Conservation (phyloP, 2,113 vertebrate genomes). For the Corapipo altera region DNA sequence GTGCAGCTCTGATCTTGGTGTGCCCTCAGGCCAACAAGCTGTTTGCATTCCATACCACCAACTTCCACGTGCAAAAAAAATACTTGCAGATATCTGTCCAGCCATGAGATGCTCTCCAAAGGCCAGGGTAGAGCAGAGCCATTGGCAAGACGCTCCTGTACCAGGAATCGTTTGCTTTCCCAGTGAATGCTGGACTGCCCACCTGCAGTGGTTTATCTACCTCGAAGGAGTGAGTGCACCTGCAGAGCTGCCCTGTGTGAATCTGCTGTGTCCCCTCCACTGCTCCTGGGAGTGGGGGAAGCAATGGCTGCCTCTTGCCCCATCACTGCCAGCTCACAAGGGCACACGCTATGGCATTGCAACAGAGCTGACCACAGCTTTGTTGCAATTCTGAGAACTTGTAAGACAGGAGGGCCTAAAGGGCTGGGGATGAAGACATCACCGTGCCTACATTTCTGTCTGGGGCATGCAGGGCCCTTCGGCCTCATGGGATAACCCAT, state of each 20-base stretch:
- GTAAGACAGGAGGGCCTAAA: neutral
- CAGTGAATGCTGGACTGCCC: neutral
- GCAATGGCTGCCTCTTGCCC: neutral
- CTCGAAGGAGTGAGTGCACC: rapidly evolving
- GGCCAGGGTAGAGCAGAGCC: neutral
- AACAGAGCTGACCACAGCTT: conserved; percentile 9
- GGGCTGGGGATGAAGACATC: neutral
- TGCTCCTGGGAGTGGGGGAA: neutral
- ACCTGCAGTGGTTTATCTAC: neutral
- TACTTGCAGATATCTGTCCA: neutral
- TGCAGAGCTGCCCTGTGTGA: neutral
- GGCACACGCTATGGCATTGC: neutral
- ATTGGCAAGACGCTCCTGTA: neutral
- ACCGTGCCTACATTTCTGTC: neutral
- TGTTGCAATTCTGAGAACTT: neutral
- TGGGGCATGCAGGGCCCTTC: neutral
- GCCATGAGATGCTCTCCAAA: neutral
- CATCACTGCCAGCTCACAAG: neutral
- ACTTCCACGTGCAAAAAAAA: rapidly evolving
- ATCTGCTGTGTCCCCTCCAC: neutral
- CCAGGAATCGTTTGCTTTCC: neutral
- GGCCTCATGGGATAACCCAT: neutral
- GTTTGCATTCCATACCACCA: neutral
- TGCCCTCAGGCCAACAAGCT: neutral
- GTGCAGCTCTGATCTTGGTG: neutral